Evolutionary conservation across 2,113 vertebrate genomes (phyloP).

Genomic region (zebrafish (Danio rerio)): DNA sequence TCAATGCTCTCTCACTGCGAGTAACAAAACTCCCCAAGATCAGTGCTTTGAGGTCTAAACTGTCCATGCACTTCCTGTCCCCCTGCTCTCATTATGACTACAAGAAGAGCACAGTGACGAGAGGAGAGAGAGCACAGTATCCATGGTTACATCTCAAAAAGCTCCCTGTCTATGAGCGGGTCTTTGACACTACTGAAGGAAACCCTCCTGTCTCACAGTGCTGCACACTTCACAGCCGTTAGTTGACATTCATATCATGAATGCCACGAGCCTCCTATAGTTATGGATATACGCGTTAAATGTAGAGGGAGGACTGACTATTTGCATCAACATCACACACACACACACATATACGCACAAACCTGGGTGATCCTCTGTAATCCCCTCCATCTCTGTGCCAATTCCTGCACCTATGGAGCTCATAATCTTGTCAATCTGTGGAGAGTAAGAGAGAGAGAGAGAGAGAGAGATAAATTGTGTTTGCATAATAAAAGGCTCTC

Average conservation of each 20-base stretch:
- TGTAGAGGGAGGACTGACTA: neutral
- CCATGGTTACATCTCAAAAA: conserved; percentile 54
- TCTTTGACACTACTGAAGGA: conserved; percentile 45
- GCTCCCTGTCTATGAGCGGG: conserved; percentile 24
- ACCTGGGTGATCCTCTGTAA: conserved; percentile 83
- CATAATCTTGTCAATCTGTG: conserved; percentile 98
- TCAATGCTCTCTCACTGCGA: neutral
- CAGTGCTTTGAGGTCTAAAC: conserved; percentile 25
- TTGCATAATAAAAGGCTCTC: conserved; percentile 29
- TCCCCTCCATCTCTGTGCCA: conserved; percentile 83
- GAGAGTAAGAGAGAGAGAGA: conserved; percentile 65
- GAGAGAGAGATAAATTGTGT: conserved; percentile 34
- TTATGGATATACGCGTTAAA: conserved; percentile 13
- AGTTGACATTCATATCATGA: conserved; percentile 6
- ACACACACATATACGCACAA: conserved; percentile 41
- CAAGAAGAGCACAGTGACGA: conserved; percentile 20
- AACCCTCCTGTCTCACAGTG: conserved; percentile 19
- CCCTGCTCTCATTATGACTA: conserved; percentile 38
- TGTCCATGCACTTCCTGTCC: conserved; percentile 37
- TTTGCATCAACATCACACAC: conserved; percentile 1
- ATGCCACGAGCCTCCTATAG: neutral
- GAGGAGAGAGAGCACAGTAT: conserved; percentile 30
- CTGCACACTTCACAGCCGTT: conserved; percentile 23
- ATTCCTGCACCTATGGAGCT: conserved; percentile 95
- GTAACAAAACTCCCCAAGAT: conserved; percentile 19